phyloP scores from a whole-genome alignment of 2,113 vertebrate genomes.

The Saccopteryx bilineata region DNA sequence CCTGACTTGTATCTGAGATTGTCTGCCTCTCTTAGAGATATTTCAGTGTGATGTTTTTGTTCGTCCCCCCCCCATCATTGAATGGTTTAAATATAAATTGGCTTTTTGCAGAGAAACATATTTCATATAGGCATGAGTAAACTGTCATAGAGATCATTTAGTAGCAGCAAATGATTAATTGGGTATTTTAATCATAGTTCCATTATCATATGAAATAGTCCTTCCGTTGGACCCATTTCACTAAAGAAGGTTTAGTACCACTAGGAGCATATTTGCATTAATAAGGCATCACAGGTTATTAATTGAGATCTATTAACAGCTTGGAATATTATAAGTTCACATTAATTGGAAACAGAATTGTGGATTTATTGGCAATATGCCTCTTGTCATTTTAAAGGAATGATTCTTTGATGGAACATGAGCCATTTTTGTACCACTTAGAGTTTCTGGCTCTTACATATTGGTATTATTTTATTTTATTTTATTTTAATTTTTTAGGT shows the following conservation, averaged over 20 bases:
- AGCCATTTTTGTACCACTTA: constrained; percentile 56
- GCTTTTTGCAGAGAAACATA: constrained; percentile 69
- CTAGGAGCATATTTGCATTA: constrained; percentile 80
- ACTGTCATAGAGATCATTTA: constrained; percentile 71
- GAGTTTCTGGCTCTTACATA: background rate
- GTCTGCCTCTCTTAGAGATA: background rate
- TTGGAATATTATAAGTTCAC: constrained; percentile 76
- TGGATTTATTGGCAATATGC: constrained; percentile 81
- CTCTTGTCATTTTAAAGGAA: constrained; percentile 78
- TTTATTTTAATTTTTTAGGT: no score
- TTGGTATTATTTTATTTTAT: constrained; percentile 59
- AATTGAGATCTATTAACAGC: constrained; percentile 83
- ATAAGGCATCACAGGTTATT: constrained; percentile 83
- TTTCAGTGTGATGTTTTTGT: constrained; percentile 24
- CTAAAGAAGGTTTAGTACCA: constrained; percentile 79
- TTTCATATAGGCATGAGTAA: constrained; percentile 76
- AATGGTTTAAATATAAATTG: constrained; percentile 72
- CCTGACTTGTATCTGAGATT: constrained; percentile 2
- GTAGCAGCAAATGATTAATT: constrained; percentile 78
- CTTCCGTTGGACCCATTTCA: constrained; percentile 73
- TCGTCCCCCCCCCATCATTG: background rate
- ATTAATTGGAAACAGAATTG: constrained; percentile 82
- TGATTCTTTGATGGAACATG: constrained; percentile 62
- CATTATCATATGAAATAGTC: constrained; percentile 79
- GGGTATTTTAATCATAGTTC: constrained; percentile 78